These are phyloP conservation scores for Stigmatopora argus DNA, from an alignment of 2,113 vertebrate species.

Conservation along the genomic window DNA sequence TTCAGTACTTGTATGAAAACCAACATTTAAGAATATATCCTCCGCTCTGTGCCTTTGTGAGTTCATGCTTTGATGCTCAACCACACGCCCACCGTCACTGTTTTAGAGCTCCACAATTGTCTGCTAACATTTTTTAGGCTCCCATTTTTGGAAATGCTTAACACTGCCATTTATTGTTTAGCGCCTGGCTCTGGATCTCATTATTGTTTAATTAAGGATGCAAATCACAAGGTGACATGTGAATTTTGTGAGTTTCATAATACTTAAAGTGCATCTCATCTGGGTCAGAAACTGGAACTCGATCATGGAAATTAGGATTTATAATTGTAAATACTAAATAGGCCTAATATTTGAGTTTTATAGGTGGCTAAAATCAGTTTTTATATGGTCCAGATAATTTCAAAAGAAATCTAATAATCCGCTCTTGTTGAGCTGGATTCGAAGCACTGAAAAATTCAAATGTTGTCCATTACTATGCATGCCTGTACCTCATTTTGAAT, in stretches of 20 bases:
- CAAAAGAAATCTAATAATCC: too few relatives aligned
- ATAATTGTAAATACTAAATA: too few relatives aligned
- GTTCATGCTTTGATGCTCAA: constrained; percentile 56
- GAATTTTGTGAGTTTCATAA: not conserved
- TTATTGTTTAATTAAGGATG: constrained; percentile 42
- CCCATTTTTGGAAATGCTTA: constrained; percentile 45
- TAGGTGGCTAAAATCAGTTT: too few relatives aligned
- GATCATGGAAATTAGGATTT: too few relatives aligned
- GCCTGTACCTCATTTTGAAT: not conserved
- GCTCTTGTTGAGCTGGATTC: not conserved
- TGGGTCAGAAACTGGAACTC: not conserved
- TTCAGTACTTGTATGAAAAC: constrained; percentile 49
- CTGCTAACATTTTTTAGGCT: constrained; percentile 45
- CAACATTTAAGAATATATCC: constrained; percentile 53
- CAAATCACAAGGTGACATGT: not conserved
- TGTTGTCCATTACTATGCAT: not conserved
- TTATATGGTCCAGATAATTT: too few relatives aligned
- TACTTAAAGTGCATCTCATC: not conserved
- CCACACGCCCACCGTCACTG: constrained; percentile 62
- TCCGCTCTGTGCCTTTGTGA: constrained; percentile 52
- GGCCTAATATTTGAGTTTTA: too few relatives aligned
- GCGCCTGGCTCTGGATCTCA: constrained; percentile 37
- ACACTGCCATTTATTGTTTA: constrained; percentile 63
- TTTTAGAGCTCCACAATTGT: constrained; percentile 46
- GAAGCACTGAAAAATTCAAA: not conserved